phyloP scores from a whole-genome alignment of 2,888 invertebrate genomes.

The Drosophila neonasuta region DNA sequence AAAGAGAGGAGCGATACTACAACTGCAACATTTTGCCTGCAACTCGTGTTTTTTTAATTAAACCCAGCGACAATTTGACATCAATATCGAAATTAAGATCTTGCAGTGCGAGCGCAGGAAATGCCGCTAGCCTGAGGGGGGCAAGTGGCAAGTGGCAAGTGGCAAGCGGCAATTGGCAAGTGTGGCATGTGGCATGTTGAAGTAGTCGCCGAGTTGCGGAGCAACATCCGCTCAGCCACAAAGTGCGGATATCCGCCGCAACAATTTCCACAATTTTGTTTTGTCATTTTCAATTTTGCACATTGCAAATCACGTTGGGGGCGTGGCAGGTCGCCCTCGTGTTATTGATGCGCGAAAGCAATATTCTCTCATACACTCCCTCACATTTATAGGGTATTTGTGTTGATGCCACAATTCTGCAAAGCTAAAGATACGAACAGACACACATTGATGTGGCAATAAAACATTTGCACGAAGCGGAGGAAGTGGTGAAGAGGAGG shows the following conservation, averaged over 20 bases:
- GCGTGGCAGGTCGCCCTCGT: conserved; percentile 1
- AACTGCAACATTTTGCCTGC: conserved; percentile 37
- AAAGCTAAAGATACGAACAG: conserved; percentile 35
- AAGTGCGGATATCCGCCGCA: conserved; percentile 71
- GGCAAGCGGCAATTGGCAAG: conserved; percentile 18
- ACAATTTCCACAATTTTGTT: conserved; percentile 59
- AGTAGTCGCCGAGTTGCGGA: conserved; percentile 16
- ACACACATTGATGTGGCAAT: conserved; percentile 49
- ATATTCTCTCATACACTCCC: conserved; percentile 7
- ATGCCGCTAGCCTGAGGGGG: conserved; percentile 2
- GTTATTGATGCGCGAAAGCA: conserved; percentile 41
- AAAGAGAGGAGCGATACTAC: background rate
- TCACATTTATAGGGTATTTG: conserved; percentile 20
- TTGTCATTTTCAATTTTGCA: conserved; percentile 70
- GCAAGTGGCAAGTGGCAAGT: conserved; percentile 25
- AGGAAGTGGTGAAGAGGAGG: background rate
- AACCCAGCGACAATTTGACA: conserved; percentile 75
- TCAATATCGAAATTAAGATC: conserved; percentile 79
- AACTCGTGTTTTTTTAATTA: conserved; percentile 71
- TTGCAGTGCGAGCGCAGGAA: conserved; percentile 53
- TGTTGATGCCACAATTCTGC: background rate
- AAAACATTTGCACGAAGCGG: conserved; percentile 45
- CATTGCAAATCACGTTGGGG: conserved; percentile 27
- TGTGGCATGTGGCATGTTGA: conserved; percentile 19
- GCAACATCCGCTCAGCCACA: conserved; percentile 54